Base-by-base conservation (phyloP, 2,797 vertebrate genomes). In the Sebastes vulpes region DNA sequence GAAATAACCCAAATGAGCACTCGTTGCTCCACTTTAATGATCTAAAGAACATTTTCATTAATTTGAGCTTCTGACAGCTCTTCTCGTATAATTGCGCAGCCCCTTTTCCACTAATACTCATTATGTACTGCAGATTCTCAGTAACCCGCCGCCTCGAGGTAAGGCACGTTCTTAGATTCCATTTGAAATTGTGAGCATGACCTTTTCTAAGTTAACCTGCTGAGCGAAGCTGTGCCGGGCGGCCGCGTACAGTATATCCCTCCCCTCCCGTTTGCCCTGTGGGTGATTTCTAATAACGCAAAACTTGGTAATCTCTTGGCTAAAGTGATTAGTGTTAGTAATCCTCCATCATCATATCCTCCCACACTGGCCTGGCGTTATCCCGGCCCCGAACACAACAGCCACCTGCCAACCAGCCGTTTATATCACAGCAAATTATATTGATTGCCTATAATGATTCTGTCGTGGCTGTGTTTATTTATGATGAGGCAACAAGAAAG, bases 381-480 rank as follows among this genome's bases (percentile, higher is more conserved):
- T 82, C 57, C 72, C 59, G 46, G 82, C 76, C 71, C 72, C 6
- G 1, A 86, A 79, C 42, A 46, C 79, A 87, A 53, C 72, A 73
- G 38, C 68, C 4, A 26, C 32, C 69, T 75, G 67, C 73, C 65
- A 52, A 46, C 18, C 26, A 48, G 38, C 23, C 6, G 16, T 79
- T 85, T 89, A 83, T 77, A 85, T 89, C 76, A 59, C 79, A 70
- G 59, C 7, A 60, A 84, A 84, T 83, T 2, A 72, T 87, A 92
- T 93, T 80, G 92, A 92, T 92, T 86, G 79, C 65, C 77, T 77
- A 67, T 90, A 89, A 92, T 88, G 79, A 91, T 72, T 65, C 77
- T 92, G 85, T 84, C 90, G 60, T 67, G 67, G 57, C 58, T n/a
- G 12, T 83, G 77, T 76, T 83, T 87, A 78, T 86, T 88, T 81